phyloP scores from a whole-genome alignment of 2,113 vertebrate species.

The Pangasianodon gigas region DNA sequence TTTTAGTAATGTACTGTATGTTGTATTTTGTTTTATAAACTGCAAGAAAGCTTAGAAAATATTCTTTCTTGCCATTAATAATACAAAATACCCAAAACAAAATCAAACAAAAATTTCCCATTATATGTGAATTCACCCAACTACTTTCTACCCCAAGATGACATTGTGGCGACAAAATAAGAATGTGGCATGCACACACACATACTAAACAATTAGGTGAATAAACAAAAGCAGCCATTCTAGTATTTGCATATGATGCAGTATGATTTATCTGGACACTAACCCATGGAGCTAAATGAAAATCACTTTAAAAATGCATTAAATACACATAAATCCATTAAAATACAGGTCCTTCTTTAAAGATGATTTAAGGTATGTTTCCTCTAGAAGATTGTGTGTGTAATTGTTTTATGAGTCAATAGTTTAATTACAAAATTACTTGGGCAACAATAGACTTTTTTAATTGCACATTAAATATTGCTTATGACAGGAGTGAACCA shows the following conservation, averaged over 20 bases:
- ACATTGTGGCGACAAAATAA: neutral
- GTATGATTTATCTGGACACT: neutral
- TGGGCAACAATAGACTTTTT: conserved; percentile 3
- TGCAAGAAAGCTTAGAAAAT: neutral
- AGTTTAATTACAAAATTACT: conserved; percentile 46
- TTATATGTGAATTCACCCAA: neutral
- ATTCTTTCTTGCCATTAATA: too few species aligned
- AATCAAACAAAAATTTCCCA: neutral
- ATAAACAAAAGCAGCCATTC: neutral
- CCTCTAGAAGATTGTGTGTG: conserved; percentile 19
- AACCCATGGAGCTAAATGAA: neutral
- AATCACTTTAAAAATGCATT: neutral
- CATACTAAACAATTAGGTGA: neutral
- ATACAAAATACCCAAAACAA: neutral
- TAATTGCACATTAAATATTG: neutral
- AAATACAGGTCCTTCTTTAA: neutral
- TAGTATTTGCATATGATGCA: neutral
- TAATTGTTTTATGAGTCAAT: conserved; percentile 53
- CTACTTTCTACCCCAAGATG: neutral
- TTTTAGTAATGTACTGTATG: neutral
- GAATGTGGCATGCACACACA: neutral
- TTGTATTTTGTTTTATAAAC: neutral
- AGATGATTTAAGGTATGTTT: conserved; percentile 26
- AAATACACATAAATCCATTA: conserved; percentile 15
- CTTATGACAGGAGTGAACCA: neutral